phyloP scores from a whole-genome alignment of 1,140 invertebrate species.

The Drosophila bocqueti region DNA sequence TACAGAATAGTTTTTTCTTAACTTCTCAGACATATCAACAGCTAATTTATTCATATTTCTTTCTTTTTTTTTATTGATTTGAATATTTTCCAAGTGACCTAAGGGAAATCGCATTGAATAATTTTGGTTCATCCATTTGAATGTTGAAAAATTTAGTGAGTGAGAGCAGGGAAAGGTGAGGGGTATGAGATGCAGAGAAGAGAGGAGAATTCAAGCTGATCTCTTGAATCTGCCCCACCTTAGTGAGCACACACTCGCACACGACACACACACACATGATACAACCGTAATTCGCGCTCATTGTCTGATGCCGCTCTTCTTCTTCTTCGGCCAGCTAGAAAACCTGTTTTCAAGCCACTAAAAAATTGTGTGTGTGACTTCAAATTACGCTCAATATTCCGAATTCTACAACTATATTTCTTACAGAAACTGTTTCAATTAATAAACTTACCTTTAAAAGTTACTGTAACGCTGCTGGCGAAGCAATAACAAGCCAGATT shows the following conservation, averaged over 20 bases:
- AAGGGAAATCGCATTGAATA: constrained; percentile 3
- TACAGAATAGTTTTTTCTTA: not conserved
- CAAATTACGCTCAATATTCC: constrained; percentile 2
- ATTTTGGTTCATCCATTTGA: constrained; percentile 7
- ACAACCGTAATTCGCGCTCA: constrained; percentile 69
- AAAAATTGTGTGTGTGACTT: constrained; percentile 38
- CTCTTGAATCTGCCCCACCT: constrained; percentile 64
- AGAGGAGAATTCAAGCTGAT: constrained; percentile 42
- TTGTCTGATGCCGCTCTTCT: constrained; percentile 63
- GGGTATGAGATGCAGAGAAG: constrained; percentile 23
- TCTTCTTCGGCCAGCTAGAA: constrained; percentile 57
- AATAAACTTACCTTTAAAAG: constrained; percentile 28
- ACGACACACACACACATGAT: constrained; percentile 14
- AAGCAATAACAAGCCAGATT: constrained; percentile 24
- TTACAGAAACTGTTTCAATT: not conserved
- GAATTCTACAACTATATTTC: not conserved
- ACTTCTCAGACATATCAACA: not conserved
- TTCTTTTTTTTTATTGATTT: not conserved
- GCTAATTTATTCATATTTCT: not conserved
- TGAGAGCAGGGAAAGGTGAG: not conserved
- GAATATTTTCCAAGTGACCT: not conserved
- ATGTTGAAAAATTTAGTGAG: constrained; percentile 17
- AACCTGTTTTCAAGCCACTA: constrained; percentile 65
- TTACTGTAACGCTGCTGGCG: not conserved
- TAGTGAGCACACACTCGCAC: constrained; percentile 38